phyloP scores from a whole-genome alignment of 2,113 vertebrate species.

The Xyrauchen texanus region DNA sequence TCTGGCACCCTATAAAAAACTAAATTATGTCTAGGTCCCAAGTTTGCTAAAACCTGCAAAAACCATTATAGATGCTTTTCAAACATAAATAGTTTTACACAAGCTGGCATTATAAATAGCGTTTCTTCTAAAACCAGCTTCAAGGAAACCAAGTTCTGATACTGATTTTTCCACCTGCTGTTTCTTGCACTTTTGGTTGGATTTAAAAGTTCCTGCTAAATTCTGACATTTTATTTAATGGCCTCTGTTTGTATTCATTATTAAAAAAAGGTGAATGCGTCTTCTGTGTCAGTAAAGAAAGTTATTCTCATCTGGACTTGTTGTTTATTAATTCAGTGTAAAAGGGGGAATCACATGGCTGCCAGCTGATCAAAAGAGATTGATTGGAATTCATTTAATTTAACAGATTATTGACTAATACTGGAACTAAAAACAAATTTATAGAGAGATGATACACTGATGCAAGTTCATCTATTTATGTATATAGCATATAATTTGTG shows the following conservation, averaged over 20 bases:
- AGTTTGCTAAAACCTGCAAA: too few species aligned
- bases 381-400: neutral
- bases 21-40: too few species aligned
- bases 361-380: conserved; percentile 40
- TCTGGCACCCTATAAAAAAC: neutral
- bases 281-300: conserved; percentile 41
- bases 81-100: conserved; percentile 11
- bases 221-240: conserved; percentile 34
- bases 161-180: conserved; percentile 25
- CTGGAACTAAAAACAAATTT: neutral
- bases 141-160: conserved; percentile 35
- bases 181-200: conserved; percentile 27
- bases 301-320: conserved; percentile 37
- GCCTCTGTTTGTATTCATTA: conserved; percentile 60
- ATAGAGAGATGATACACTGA: neutral
- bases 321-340: conserved; percentile 46
- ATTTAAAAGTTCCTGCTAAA: neutral
- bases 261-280: conserved; percentile 66
- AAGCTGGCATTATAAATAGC: conserved; percentile 59
- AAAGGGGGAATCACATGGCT: conserved; percentile 45
- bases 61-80: neutral
- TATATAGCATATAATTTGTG: too few species aligned
- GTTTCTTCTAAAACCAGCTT: conserved; percentile 45
- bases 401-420: conserved; percentile 18
- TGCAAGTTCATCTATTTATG: too few species aligned